These are phyloP conservation scores for Sebastiscus tertius DNA, from an alignment of 2,797 vertebrate genomes.

Conservation along the genomic window DNA sequence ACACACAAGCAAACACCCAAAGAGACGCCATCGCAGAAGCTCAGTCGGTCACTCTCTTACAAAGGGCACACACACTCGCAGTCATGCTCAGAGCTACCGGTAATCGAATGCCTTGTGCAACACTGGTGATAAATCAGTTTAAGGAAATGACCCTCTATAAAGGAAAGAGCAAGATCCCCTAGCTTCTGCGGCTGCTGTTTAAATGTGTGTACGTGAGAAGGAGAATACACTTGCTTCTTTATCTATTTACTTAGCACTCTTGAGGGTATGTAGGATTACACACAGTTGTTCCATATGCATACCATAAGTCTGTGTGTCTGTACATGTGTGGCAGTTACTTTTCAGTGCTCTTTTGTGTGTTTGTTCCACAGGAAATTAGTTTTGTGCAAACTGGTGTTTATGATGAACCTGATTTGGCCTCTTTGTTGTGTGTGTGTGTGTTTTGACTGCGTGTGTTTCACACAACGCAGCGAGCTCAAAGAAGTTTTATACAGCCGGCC, in stretches of 20 bases:
- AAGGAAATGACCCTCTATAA: constrained; percentile 43
- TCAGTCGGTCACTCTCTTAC: constrained; percentile 13
- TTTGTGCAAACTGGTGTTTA: constrained; percentile 8
- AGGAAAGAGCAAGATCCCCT: constrained; percentile 23
- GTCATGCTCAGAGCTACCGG: not conserved
- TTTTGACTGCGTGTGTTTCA: not conserved
- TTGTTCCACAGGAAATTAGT: constrained; percentile 22
- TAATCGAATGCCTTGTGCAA: constrained; percentile 51
- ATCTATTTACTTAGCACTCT: constrained; percentile 10
- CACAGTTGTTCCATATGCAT: not conserved
- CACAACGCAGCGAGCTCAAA: not conserved
- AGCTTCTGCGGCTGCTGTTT: constrained; percentile 10
- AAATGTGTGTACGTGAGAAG: constrained; percentile 26
- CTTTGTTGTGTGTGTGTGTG: constrained; percentile 1
- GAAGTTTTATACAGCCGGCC: constrained; percentile 4
- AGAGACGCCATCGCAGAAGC: constrained; percentile 19
- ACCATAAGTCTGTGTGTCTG: not conserved
- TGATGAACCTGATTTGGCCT: constrained; percentile 7
- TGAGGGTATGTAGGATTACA: not conserved
- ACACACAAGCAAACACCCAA: constrained; percentile 1
- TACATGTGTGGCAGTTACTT: not conserved
- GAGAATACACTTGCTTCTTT: constrained; percentile 17
- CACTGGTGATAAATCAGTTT: constrained; percentile 49
- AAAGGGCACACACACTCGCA: constrained; percentile 6
- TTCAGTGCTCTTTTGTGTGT: not conserved